Percentiles rank a stretch among this genome's conserved stretches.
Conservation (phyloP, 35 echinoderm and acorn worm genomes). For the Strongylocentrotus purpuratus region DNA sequence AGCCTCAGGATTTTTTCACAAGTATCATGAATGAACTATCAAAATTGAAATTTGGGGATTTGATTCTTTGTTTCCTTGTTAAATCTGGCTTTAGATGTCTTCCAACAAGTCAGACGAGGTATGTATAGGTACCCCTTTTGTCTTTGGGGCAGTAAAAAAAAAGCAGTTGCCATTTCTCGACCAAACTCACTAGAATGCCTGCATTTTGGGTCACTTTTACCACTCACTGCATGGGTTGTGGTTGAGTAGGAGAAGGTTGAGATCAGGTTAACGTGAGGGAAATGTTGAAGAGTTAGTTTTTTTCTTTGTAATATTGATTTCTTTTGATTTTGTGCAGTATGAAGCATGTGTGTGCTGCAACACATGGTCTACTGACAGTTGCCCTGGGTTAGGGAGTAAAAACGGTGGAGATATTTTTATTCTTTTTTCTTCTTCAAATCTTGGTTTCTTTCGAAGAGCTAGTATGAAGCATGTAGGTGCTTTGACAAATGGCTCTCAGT, state of each 20-base stretch:
- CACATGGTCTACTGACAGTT: too few relatives aligned
- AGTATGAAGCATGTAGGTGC: neutral
- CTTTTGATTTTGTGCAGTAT: neutral
- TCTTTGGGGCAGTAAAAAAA: neutral
- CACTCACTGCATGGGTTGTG: neutral
- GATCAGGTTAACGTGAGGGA: neutral
- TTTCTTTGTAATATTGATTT: neutral
- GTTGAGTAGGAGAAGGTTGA: neutral
- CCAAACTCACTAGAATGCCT: neutral
- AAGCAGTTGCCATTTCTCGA: too few relatives aligned
- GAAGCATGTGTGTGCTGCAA: neutral
- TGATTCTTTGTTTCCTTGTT: neutral
- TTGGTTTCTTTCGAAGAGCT: neutral
- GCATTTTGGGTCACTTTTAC: neutral
- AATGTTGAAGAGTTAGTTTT: neutral
- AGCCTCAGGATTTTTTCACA: too few relatives aligned
- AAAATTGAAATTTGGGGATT: too few relatives aligned
- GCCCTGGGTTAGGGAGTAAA: too few relatives aligned
- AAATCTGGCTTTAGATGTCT: neutral
- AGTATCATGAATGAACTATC: too few relatives aligned
- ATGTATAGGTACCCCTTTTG: neutral
- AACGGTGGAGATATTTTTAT: too few relatives aligned
- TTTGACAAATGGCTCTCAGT: too few relatives aligned
- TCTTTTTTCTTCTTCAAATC: too few relatives aligned
- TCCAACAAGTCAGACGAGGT: neutral